These are phyloP conservation scores for Caenorhabditis latens DNA, from an alignment of 1,140 invertebrate species.

Conservation along the genomic window DNA sequence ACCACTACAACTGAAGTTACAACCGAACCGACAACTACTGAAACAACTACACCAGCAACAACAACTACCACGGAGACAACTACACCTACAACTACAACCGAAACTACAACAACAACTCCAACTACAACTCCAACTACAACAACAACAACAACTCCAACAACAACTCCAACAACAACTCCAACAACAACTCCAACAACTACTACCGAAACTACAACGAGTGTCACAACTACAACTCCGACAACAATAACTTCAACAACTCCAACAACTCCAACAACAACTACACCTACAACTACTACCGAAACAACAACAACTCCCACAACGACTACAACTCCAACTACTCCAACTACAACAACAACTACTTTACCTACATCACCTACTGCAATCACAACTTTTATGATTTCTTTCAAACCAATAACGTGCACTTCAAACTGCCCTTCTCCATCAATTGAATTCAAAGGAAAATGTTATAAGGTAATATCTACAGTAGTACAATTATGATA, in stretches of 20 bases:
- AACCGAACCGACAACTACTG: not conserved
- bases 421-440: not conserved
- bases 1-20: not conserved
- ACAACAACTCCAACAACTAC: not conserved
- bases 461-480: constrained; percentile 2
- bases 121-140: too few species aligned
- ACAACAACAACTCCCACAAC: not conserved
- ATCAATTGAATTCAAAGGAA: not conserved
- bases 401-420: not conserved
- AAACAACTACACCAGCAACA: constrained; percentile 5
- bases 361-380: not conserved
- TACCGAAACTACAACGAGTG: not conserved
- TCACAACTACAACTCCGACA: not conserved
- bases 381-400: not conserved
- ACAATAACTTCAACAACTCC: not conserved
- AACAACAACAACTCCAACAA: not conserved
- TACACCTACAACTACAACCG: not conserved
- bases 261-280: not conserved
- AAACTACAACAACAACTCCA: not conserved
- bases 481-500: not conserved
- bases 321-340: not conserved
- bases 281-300: not conserved
- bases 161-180: not conserved
- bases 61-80: not conserved
- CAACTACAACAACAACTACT: not conserved